A percentile compares a stretch with the other conserved stretches of the same genome.
These are phyloP conservation scores for Diadromus collaris DNA, from an alignment of 2,888 invertebrate species.

Conservation along the genomic window DNA sequence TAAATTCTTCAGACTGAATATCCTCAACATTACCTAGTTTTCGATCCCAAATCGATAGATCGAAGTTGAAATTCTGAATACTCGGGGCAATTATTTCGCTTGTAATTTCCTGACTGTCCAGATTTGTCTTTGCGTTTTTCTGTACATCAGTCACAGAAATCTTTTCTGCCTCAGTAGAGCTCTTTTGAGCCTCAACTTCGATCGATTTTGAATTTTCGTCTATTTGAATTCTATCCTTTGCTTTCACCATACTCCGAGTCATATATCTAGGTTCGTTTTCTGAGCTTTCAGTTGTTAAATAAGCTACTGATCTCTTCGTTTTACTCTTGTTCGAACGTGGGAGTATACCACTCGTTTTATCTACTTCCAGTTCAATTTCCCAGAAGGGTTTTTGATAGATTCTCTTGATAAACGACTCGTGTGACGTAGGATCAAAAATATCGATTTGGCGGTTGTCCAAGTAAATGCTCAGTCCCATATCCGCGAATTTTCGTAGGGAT, in stretches of 20 bases:
- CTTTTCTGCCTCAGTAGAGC: conserved; percentile 33
- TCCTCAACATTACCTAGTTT: conserved; percentile 47
- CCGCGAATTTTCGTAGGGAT: conserved; percentile 60
- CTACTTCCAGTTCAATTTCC: conserved; percentile 57
- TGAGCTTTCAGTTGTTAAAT: conserved; percentile 40
- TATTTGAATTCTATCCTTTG: conserved; percentile 22
- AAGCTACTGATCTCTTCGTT: conserved; percentile 15
- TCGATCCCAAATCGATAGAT: conserved; percentile 49
- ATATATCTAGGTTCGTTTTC: conserved; percentile 51
- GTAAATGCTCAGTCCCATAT: conserved; percentile 60
- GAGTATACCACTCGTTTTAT: conserved; percentile 36
- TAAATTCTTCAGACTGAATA: conserved; percentile 29
- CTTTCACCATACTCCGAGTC: conserved; percentile 42
- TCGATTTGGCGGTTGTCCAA: conserved; percentile 59
- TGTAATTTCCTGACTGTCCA: conserved; percentile 33
- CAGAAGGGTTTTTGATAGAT: conserved; percentile 61
- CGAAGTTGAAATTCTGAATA: conserved; percentile 46
- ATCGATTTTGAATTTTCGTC: conserved; percentile 42
- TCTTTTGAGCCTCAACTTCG: conserved; percentile 25
- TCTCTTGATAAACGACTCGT: conserved; percentile 57
- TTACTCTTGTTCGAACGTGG: conserved; percentile 18
- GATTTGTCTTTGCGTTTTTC: conserved; percentile 31
- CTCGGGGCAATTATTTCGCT: conserved; percentile 35
- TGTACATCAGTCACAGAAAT: conserved; percentile 42
- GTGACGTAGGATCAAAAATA: conserved; percentile 54